Conservation (phyloP, 2,797 vertebrate genomes). For the Botia almorhae region DNA sequence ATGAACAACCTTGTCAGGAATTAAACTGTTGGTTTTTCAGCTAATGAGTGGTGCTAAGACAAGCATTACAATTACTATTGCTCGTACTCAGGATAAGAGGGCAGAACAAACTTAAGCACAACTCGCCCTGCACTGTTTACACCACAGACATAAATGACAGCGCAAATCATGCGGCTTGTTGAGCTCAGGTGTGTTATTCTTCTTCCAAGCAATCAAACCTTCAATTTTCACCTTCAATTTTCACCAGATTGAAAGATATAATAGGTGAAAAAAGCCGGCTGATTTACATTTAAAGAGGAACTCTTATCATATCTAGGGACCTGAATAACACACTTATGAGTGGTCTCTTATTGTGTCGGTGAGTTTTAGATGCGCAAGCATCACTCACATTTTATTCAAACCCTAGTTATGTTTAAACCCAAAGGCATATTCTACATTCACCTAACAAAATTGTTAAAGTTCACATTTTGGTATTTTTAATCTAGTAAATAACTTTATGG, state of each 20-base stretch:
- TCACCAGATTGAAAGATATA: background rate
- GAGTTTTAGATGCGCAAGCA: background rate
- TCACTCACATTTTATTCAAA: background rate
- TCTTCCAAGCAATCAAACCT: constrained; percentile 18
- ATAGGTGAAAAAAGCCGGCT: background rate
- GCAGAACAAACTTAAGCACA: background rate
- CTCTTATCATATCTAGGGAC: background rate
- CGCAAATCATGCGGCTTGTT: constrained; percentile 14
- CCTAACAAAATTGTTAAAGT: background rate
- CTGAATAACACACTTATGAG: background rate
- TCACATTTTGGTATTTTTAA: too few relatives aligned
- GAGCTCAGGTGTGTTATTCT: constrained; percentile 16
- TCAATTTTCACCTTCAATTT: constrained; percentile 6
- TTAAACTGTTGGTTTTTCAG: constrained; percentile 16
- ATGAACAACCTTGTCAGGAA: constrained; percentile 9
- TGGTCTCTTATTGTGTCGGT: background rate
- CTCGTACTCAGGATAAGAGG: background rate
- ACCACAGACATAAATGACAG: background rate
- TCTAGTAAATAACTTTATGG: too few relatives aligned
- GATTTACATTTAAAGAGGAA: background rate
- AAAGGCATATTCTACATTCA: too few relatives aligned
- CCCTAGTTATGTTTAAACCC: too few relatives aligned
- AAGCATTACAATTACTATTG: background rate
- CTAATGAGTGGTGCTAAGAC: background rate
- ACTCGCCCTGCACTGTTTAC: constrained; percentile 10